A percentile compares a stretch with the other conserved stretches of the same genome.
Evolutionary conservation across 1,140 invertebrate species (phyloP).

Genomic region (Calephelis nemesis): DNA sequence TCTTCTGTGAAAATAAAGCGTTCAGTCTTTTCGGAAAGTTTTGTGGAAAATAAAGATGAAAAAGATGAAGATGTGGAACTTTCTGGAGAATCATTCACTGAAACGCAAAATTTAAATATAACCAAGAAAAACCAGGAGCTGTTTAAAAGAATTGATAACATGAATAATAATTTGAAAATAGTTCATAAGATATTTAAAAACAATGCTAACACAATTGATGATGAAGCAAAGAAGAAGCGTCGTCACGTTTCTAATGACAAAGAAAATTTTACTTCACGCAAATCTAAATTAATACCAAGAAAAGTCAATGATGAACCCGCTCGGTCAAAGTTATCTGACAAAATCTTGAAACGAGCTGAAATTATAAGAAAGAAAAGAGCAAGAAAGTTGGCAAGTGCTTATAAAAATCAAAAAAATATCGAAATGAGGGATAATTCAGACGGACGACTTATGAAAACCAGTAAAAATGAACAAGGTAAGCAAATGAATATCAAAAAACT

Average conservation of each 20-base stretch:
- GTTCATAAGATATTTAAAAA: conserved; percentile 29
- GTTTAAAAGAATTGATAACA: conserved; percentile 36
- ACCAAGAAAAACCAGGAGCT: conserved; percentile 30
- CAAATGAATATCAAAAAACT: conserved; percentile 14
- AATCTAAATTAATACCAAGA: conserved; percentile 19
- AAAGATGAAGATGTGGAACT: conserved; percentile 18
- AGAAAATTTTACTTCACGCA: conserved; percentile 9
- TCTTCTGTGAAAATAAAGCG: conserved; percentile 36
- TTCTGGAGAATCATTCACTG: conserved; percentile 24
- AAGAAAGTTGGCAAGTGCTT: conserved; percentile 19
- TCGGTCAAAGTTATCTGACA: conserved; percentile 15
- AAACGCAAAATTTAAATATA: conserved; percentile 16
- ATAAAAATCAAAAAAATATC: not conserved
- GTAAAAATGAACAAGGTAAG: conserved; percentile 4
- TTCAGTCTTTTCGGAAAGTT: conserved; percentile 17
- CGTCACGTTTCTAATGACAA: conserved; percentile 17
- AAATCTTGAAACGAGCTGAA: conserved; percentile 1
- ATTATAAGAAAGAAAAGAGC: conserved; percentile 12
- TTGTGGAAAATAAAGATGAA: conserved; percentile 8
- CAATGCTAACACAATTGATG: conserved; percentile 1
- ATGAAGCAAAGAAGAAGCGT: not conserved
- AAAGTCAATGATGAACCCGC: conserved; percentile 13
- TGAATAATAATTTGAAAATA: conserved; percentile 44
- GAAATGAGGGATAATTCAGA: not conserved
- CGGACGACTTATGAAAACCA: not conserved